Conservation (phyloP, 2,113 vertebrate species). For the Paratilapia polleni region DNA sequence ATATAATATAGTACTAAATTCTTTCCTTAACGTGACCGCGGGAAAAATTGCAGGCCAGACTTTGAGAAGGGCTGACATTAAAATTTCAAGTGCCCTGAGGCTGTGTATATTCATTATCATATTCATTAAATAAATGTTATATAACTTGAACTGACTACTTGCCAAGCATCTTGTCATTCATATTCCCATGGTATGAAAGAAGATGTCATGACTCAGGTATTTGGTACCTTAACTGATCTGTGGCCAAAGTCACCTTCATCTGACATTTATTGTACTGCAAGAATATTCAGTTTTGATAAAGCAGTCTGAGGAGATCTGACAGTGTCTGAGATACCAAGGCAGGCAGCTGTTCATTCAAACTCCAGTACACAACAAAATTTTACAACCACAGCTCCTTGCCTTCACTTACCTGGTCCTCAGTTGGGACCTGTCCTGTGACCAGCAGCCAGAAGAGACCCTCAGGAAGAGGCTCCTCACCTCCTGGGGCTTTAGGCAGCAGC, state of each 20-base stretch:
- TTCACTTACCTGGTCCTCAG: constrained; percentile 89
- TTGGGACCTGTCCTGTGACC: constrained; percentile 92
- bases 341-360: not conserved
- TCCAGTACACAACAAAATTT: not conserved
- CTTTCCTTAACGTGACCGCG: not conserved
- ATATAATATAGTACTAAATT: too few species aligned
- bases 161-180: not conserved
- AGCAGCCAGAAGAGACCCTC: constrained; percentile 98
- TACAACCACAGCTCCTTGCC: not conserved
- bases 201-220: not conserved
- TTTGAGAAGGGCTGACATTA: not conserved
- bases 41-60: too few species aligned
- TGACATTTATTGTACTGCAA: not conserved
- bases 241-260: not conserved
- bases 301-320: not conserved
- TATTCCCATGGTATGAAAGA: fast-evolving
- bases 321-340: not conserved
- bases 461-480: constrained; percentile 92
- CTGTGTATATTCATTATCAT: too few species aligned
- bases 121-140: too few species aligned
- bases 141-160: not conserved
- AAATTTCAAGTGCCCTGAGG: too few species aligned
- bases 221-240: not conserved
- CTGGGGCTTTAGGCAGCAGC: constrained; percentile 90
- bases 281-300: not conserved